Evolutionary conservation across 2,888 invertebrate species (phyloP), one percentile per base, ranked within the genome.

Genomic region (Fragum whitleyi): DNA sequence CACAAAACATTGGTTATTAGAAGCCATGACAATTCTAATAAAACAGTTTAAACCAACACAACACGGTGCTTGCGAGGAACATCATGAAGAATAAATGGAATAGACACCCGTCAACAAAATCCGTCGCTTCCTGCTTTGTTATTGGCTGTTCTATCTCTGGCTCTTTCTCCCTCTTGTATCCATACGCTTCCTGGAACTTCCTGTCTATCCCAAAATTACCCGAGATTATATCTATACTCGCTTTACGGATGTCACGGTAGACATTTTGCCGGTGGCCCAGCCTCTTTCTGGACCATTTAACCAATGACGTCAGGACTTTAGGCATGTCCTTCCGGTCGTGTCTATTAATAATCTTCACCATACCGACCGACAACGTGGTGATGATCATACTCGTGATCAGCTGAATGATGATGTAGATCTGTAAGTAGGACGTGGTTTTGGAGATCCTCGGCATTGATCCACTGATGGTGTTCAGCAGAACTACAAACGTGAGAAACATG

Each of bases 361-460:
- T 39, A 0, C 29, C 29, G 5, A 78, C 59, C 21, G 79, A 79
- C 26, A 79, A 16, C n/a, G 65, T 57, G 6, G 79, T 79, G 5
- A 55, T 74, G 2, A 79, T 53, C 62, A 65, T 55, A 5, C 69
- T 70, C 1, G 61, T 26, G 7, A 51, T 26, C 3, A 79, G 65
- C 28, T 79, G 79, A 23, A 51, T 51, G n/a, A 39, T 74, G 23
- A 74, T 57, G 28, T 74, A 79, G 19, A 79, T n/a, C 42, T 79
- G 79, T 9, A 79, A 47, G 23, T 74, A 74, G 2, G 74, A 74
- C 7, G 73, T 57, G 55, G 51, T 61, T n/a, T 78, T 36, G 5
- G 78, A 73, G 29, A 74, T 59, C 36, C 47, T 68, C n/a, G 78
- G 78, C 68, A 78, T 78, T n/a, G 68, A 67, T n/a, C 68, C 74